These are phyloP conservation scores for Acipenser ruthenus DNA, from an alignment of 2,797 vertebrate genomes.

Conservation along the genomic window DNA sequence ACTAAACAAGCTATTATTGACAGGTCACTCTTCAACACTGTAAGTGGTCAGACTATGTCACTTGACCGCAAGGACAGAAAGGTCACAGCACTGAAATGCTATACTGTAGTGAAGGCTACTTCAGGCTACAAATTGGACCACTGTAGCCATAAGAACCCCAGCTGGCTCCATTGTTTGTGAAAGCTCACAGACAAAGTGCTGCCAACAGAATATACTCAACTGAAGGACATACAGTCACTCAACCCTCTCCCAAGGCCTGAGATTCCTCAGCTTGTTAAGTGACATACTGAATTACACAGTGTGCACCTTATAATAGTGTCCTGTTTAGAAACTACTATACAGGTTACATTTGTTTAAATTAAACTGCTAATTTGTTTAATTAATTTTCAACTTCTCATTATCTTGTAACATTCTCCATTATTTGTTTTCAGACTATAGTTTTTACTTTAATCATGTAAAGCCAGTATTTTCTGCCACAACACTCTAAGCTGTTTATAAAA, in stretches of 20 bases:
- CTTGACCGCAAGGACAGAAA: slow-evolving; percentile 48
- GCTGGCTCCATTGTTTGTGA: slow-evolving; percentile 11
- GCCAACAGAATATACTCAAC: background rate
- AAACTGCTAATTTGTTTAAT: too few species aligned
- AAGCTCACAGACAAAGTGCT: background rate
- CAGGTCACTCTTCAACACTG: slow-evolving; percentile 40
- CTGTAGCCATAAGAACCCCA: background rate
- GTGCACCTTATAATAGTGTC: too few species aligned
- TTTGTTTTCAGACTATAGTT: too few species aligned
- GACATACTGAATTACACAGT: background rate
- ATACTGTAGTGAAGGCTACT: slow-evolving; percentile 25
- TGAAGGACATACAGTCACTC: background rate
- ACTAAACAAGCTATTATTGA: slow-evolving; percentile 50
- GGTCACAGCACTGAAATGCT: slow-evolving; percentile 41
- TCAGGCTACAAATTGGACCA: background rate
- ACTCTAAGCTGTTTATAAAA: too few species aligned
- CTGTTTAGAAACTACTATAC: too few species aligned
- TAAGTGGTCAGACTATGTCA: slow-evolving; percentile 36
- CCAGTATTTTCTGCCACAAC: too few species aligned
- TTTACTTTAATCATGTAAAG: too few species aligned
- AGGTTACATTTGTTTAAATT: too few species aligned
- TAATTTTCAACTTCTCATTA: too few species aligned
- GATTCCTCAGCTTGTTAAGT: background rate
- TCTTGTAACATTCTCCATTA: too few species aligned
- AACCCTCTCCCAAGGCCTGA: background rate